phyloP scores from a whole-genome alignment of 1,140 invertebrate genomes.

The Sitodiplosis mosellana region DNA sequence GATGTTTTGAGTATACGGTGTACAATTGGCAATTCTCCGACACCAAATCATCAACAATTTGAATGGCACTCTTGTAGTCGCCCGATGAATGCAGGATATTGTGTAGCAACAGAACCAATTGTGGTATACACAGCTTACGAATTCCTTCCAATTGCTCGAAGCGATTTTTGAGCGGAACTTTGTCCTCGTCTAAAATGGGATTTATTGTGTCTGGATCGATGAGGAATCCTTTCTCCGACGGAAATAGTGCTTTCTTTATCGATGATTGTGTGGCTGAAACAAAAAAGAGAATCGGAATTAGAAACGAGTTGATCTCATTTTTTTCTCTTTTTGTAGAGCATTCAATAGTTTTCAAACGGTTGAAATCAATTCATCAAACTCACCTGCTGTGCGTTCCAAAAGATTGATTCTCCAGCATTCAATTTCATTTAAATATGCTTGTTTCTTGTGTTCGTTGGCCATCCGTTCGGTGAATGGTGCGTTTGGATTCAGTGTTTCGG shows the following conservation, averaged over 20 bases:
- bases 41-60: slow-evolving; percentile 60
- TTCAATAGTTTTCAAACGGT: too few relatives aligned
- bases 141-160: slow-evolving; percentile 48
- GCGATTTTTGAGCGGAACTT: slow-evolving; percentile 17
- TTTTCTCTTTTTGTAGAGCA: slow-evolving; percentile 25
- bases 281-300: slow-evolving; percentile 5
- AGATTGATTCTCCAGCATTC: slow-evolving; percentile 57
- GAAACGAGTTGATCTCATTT: neutral
- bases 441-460: slow-evolving; percentile 62
- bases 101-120: slow-evolving; percentile 59
- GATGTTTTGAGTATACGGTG: slow-evolving; percentile 57
- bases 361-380: slow-evolving; percentile 1
- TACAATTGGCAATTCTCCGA: slow-evolving; percentile 62
- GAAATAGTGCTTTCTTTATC: slow-evolving; percentile 74
- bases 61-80: slow-evolving; percentile 56
- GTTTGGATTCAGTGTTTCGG: slow-evolving; percentile 33
- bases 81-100: slow-evolving; percentile 58
- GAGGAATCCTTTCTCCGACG: slow-evolving; percentile 80
- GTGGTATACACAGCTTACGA: slow-evolving; percentile 64
- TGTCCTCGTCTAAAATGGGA: slow-evolving; percentile 9
- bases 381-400: slow-evolving; percentile 40
- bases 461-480: slow-evolving; percentile 74
- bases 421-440: slow-evolving; percentile 55
- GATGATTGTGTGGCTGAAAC: slow-evolving; percentile 49
- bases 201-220: slow-evolving; percentile 37